A percentile compares a stretch with the other conserved stretches of the same genome.
Conservation (phyloP, 2,888 invertebrate species). For the Diogma glabrata region DNA sequence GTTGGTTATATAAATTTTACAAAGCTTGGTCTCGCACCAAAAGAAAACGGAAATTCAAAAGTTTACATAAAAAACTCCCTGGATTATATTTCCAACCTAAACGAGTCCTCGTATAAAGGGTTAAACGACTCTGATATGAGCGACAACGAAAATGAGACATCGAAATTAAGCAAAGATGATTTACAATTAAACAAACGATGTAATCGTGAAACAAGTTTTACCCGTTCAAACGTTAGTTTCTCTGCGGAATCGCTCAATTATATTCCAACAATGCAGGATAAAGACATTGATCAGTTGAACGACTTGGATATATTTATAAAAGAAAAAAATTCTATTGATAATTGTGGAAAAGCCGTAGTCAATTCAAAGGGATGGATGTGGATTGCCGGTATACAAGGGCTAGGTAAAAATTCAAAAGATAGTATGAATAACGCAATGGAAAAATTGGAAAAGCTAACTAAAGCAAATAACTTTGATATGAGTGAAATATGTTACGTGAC, state of each 20-base stretch:
- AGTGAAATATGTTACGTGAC: conserved; percentile 68
- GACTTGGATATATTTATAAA: conserved; percentile 40
- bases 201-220: conserved; percentile 30
- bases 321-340: conserved; percentile 47
- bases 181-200: conserved; percentile 21
- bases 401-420: conserved; percentile 47
- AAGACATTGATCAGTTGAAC: background rate
- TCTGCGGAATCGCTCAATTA: background rate
- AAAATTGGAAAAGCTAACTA: conserved; percentile 48
- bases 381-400: conserved; percentile 68
- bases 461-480: conserved; percentile 35
- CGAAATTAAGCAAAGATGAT: conserved; percentile 35
- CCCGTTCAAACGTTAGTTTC: background rate
- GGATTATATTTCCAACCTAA: conserved; percentile 49
- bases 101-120: conserved; percentile 51
- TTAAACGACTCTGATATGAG: conserved; percentile 51
- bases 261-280: conserved; percentile 19
- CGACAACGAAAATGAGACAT: conserved; percentile 46
- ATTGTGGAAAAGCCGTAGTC: conserved; percentile 48
- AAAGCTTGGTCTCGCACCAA: conserved; percentile 65
- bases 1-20: conserved; percentile 88
- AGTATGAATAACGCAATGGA: conserved; percentile 62
- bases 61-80: conserved; percentile 44
- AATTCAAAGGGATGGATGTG: conserved; percentile 75
- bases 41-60: conserved; percentile 35